Evolutionary conservation across 1,140 invertebrate genomes (phyloP), one percentile per base, ranked within the genome.

Genomic region (Nasonia giraulti): DNA sequence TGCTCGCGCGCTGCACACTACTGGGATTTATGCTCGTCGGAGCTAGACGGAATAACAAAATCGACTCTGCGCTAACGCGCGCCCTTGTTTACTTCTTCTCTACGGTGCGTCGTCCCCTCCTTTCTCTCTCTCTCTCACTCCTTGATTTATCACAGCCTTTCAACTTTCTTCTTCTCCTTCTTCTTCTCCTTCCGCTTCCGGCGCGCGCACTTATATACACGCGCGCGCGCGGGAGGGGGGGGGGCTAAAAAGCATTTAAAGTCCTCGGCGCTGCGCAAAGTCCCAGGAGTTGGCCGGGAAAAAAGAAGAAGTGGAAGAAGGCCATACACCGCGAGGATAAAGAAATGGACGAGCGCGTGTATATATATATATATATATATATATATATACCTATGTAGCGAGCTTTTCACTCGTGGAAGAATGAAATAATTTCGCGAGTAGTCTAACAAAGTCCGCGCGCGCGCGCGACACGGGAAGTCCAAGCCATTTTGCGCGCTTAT

Each of bases 401-500:
- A 76, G 37, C 62, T 77, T 83, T 47, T 83, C 55, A 23, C 74
- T 77, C 23, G 31, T 23, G 27, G 78, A 79, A 69, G 82, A 75
- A 80, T 84, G 71, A 84, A 80, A 84, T 84, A 80, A 84, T 80
- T 84, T 84, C n/a, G 37, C 75, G 31, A 40, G 31, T 27, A 62
- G 55, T 27, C 68, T 66, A 76, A 76, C 71, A 76, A 76, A 80
- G 76, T 79, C 83, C 11, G 40, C 40, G 37, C 68, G 47, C 68
- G 47, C 44, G 62, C 62, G 62, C 71, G 83, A 75, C 78, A 69
- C 62, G 37, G 79, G 79, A 82, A 85, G 79, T 85, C 74, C 80
- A 17, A 78, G 75, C 79, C 80, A 85, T 85, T 85, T 85, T 73
- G 71, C 33, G 50, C 83, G 33, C 68, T 84, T 79, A 79, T 84